phyloP scores from a whole-genome alignment of 1,140 invertebrate genomes.

The Hetaerina americana region DNA sequence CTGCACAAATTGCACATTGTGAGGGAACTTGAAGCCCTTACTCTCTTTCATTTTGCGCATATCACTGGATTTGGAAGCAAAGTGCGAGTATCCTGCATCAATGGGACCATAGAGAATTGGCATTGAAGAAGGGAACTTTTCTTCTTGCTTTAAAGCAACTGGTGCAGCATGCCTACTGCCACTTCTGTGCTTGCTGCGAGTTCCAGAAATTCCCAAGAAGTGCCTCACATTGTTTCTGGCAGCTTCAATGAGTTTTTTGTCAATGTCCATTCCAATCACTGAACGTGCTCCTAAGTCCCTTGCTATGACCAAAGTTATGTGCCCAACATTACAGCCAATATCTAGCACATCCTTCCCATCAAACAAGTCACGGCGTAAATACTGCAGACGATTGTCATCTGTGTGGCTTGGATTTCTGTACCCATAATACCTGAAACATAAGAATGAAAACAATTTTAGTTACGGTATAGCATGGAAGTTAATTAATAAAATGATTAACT shows the following conservation, averaged over 20 bases:
- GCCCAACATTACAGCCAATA: constrained; percentile 95
- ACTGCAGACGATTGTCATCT: constrained; percentile 65
- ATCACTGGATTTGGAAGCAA: background rate
- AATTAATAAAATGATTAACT: too few relatives aligned
- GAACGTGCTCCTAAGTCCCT: constrained; percentile 68
- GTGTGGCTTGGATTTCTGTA: constrained; percentile 74
- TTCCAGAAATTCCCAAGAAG: constrained; percentile 44
- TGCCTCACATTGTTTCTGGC: constrained; percentile 70
- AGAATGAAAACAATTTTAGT: too few relatives aligned
- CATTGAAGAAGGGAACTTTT: constrained; percentile 68
- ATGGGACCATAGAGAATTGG: constrained; percentile 68
- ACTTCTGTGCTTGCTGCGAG: background rate
- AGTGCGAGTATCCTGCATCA: constrained; percentile 29
- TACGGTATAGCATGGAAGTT: too few relatives aligned
- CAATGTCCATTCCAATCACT: constrained; percentile 92
- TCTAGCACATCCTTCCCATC: constrained; percentile 84
- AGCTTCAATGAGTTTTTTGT: constrained; percentile 68
- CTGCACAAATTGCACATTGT: constrained; percentile 77
- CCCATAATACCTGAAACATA: constrained; percentile 80
- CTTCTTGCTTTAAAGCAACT: constrained; percentile 13
- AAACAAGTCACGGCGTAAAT: constrained; percentile 77
- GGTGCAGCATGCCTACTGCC: background rate
- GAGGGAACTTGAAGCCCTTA: constrained; percentile 52
- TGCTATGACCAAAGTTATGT: constrained; percentile 72
- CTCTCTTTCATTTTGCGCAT: constrained; percentile 24